A percentile compares a stretch with the other conserved stretches of the same genome.
Conservation (phyloP, 2,113 vertebrate species). For the Myiozetetes cayanensis region DNA sequence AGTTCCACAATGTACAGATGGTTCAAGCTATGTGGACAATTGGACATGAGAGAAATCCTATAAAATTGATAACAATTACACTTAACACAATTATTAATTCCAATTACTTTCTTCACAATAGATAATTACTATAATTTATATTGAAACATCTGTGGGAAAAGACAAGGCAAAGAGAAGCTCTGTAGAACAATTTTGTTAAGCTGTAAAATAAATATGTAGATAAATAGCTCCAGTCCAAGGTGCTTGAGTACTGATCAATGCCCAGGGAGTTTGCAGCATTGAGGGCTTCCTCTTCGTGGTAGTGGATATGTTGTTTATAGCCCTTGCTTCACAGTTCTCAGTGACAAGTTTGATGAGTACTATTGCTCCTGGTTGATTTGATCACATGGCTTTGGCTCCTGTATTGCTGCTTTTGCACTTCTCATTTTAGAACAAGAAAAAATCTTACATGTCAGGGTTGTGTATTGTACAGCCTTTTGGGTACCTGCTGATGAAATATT, state of each 20-base stretch:
- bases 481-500: not conserved
- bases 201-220: slow-evolving; percentile 15
- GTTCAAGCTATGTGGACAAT: not conserved
- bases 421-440: not conserved
- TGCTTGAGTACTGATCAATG: not conserved
- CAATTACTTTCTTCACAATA: slow-evolving; percentile 20
- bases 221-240: not conserved
- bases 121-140: slow-evolving; percentile 42
- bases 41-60: not conserved
- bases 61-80: not conserved
- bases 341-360: not conserved
- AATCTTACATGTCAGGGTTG: not conserved
- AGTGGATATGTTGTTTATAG: not conserved
- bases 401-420: not conserved
- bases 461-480: not conserved
- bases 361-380: not conserved
- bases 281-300: not conserved
- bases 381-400: not conserved
- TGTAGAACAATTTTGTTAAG: not conserved
- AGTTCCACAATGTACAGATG: not conserved
- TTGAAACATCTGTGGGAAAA: slow-evolving; percentile 39
- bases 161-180: not conserved
- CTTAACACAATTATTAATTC: slow-evolving; percentile 8
- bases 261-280: not conserved
- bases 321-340: not conserved